A percentile compares a stretch with the other conserved stretches of the same genome.
These are phyloP conservation scores for Busseola fusca DNA, from an alignment of 2,888 invertebrate genomes.

Conservation along the genomic window DNA sequence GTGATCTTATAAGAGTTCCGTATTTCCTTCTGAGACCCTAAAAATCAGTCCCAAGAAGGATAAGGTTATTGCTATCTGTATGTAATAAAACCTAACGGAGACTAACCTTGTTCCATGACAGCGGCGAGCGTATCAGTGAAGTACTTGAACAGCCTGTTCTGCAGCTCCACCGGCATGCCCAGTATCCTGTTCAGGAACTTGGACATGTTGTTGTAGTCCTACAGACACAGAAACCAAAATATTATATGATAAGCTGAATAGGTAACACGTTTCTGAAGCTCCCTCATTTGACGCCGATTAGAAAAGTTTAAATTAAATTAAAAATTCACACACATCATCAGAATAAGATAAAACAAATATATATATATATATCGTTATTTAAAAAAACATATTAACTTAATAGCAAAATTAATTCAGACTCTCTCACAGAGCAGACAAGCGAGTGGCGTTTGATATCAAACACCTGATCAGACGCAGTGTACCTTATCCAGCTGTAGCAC, in stretches of 20 bases:
- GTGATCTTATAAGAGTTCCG: no score
- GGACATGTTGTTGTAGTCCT: constrained; percentile 98
- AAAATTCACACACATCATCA: neutral
- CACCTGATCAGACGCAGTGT: no score
- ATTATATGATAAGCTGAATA: neutral
- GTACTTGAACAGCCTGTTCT: constrained; percentile 98
- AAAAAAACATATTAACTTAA: no score
- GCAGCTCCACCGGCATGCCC: constrained; percentile 98
- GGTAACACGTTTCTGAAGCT: neutral
- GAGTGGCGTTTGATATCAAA: no score
- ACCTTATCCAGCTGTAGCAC: no score
- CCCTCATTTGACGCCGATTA: neutral
- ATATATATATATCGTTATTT: no score
- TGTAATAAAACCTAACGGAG: neutral
- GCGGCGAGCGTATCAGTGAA: constrained; percentile 98
- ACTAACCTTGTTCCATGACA: constrained; percentile 96
- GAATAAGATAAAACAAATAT: no score
- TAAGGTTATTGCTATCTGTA: neutral
- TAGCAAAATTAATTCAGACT: no score
- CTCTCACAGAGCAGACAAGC: no score
- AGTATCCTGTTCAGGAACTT: constrained; percentile 99
- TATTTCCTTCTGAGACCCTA: no score
- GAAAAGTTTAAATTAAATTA: neutral
- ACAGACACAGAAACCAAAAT: constrained; percentile 16
- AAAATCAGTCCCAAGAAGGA: no score